These are phyloP conservation scores for Silurus meridionalis DNA, from an alignment of 2,113 vertebrate species.

Conservation along the genomic window DNA sequence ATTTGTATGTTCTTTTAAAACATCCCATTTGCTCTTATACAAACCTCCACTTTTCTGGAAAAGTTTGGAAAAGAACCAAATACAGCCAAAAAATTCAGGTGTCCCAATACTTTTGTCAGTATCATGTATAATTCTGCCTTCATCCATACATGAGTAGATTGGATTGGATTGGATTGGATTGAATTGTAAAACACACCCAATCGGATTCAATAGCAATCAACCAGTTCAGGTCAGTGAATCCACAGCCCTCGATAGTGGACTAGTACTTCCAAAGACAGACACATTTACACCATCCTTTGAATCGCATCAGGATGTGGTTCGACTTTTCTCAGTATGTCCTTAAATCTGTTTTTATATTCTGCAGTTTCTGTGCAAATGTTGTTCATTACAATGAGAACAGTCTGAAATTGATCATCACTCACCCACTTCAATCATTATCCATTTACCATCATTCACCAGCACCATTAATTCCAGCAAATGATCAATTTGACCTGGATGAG, in stretches of 20 bases:
- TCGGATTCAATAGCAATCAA: background rate
- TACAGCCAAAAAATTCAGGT: too few relatives aligned
- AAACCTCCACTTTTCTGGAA: too few relatives aligned
- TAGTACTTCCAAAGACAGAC: background rate
- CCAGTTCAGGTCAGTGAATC: background rate
- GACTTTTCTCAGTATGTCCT: background rate
- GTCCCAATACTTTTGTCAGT: too few relatives aligned
- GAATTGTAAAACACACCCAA: background rate
- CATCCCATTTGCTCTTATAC: too few relatives aligned
- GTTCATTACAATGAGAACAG: background rate
- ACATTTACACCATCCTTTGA: background rate
- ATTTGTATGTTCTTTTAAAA: too few relatives aligned
- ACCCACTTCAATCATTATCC: background rate
- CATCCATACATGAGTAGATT: background rate
- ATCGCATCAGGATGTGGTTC: background rate
- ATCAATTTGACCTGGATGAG: too few relatives aligned
- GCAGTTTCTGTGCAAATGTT: background rate
- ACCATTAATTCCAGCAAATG: background rate
- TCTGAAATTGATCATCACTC: background rate
- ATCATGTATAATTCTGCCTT: background rate
- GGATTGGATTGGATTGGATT: background rate
- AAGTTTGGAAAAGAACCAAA: too few relatives aligned
- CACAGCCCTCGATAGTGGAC: background rate
- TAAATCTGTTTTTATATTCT: background rate
- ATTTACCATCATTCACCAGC: background rate